Conservation (phyloP, 2,113 vertebrate genomes). For the Bungarus multicinctus region DNA sequence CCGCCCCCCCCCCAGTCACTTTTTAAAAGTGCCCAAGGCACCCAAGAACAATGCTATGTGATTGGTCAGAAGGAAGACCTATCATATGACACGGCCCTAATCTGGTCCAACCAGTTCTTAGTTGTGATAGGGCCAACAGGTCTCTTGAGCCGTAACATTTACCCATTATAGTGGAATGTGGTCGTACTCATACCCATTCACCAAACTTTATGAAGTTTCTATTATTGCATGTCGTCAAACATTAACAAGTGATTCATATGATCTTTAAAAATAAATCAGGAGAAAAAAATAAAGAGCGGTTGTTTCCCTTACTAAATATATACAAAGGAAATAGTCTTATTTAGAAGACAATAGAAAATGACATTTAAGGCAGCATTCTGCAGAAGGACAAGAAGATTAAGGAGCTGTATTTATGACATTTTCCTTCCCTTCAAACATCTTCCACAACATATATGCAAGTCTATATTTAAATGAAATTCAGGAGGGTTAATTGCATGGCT, state of each 20-base stretch:
- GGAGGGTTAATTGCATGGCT: background rate
- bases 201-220: conserved; percentile 54
- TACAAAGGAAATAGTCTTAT: conserved; percentile 2
- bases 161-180: conserved; percentile 56
- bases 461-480: background rate
- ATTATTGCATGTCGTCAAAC: conserved; percentile 28
- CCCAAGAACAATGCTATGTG: conserved; percentile 39
- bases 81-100: conserved; percentile 57
- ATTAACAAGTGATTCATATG: conserved; percentile 51
- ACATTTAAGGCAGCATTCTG: background rate
- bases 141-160: conserved; percentile 44
- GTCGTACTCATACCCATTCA: conserved; percentile 32
- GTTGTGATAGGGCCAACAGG: conserved; percentile 37
- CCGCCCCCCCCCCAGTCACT: background rate
- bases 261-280: conserved; percentile 48
- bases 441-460: background rate
- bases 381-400: background rate
- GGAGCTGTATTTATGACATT: background rate
- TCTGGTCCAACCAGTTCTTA: conserved; percentile 64
- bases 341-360: conserved; percentile 7
- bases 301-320: background rate
- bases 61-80: conserved; percentile 62
- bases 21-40: conserved; percentile 52
- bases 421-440: background rate
- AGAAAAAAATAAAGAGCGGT: background rate